These are phyloP conservation scores for Dreissena rostriformis DNA, from an alignment of 1,140 invertebrate species.

Conservation along the genomic window DNA sequence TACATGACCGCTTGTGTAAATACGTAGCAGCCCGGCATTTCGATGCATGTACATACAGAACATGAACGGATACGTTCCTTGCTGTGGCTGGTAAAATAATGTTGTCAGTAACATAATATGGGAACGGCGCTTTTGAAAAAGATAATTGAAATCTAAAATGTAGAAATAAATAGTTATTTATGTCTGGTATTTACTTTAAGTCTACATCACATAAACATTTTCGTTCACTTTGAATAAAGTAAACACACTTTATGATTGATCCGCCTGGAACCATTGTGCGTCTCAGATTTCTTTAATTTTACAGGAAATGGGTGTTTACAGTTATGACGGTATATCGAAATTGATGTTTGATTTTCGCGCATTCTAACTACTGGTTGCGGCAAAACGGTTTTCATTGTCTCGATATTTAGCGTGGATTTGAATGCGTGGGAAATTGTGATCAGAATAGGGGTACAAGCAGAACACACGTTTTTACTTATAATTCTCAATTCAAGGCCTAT, in stretches of 20 bases:
- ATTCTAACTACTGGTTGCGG: too few species aligned
- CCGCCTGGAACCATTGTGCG: neutral
- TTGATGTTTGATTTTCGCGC: neutral
- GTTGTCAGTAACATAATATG: conserved; percentile 22
- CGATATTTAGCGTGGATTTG: too few species aligned
- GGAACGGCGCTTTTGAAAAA: neutral
- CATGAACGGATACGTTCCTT: too few species aligned
- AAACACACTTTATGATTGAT: conserved; percentile 32
- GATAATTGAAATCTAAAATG: conserved; percentile 10
- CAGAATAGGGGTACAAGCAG: too few species aligned
- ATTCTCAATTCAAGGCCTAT: too few species aligned
- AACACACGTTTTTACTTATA: too few species aligned
- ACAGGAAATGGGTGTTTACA: conserved; percentile 48
- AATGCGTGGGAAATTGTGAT: too few species aligned
- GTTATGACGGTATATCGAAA: conserved; percentile 4
- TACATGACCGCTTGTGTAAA: too few species aligned
- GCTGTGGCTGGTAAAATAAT: neutral
- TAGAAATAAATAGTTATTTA: conserved; percentile 51
- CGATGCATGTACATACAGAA: too few species aligned
- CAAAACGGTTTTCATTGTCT: too few species aligned
- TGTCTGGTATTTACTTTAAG: conserved; percentile 39
- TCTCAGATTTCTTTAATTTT: neutral
- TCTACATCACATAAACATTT: conserved; percentile 15
- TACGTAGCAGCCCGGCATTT: too few species aligned
- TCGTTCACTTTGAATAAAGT: conserved; percentile 16